These are phyloP conservation scores for Syngnathus scovelli DNA, from an alignment of 2,113 vertebrate species.

Conservation along the genomic window DNA sequence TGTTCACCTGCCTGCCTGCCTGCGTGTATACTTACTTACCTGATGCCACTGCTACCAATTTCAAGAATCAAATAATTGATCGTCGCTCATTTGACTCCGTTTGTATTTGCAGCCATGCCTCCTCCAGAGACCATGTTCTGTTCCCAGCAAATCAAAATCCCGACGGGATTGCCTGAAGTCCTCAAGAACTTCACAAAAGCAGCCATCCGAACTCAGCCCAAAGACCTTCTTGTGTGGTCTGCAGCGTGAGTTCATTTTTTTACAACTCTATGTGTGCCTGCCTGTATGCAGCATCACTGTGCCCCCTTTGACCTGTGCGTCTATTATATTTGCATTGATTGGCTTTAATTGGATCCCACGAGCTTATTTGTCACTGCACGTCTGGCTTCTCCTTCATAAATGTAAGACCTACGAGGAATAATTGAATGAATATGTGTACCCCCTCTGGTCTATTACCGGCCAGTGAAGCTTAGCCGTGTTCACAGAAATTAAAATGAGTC, in stretches of 20 bases:
- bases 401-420: conserved; percentile 11
- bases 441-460: conserved; percentile 11
- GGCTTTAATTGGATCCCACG: conserved; percentile 47
- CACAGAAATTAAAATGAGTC: too few relatives aligned
- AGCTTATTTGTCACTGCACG: conserved; percentile 15
- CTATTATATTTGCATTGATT: conserved; percentile 23
- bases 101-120: conserved; percentile 73
- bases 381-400: conserved; percentile 13
- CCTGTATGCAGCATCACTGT: conserved; percentile 9
- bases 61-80: neutral
- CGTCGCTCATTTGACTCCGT: neutral
- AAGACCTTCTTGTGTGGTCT: conserved; percentile 84
- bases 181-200: conserved; percentile 92
- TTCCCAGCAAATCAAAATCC: conserved; percentile 87
- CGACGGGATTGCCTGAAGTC: conserved; percentile 80
- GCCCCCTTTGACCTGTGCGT: conserved; percentile 19
- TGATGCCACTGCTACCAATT: neutral
- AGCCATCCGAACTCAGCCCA: conserved; percentile 86
- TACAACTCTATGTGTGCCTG: too few relatives aligned
- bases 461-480: neutral
- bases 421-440: conserved; percentile 7
- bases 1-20: neutral
- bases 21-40: neutral
- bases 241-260: conserved; percentile 74
- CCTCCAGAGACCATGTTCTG: conserved; percentile 84